Evolutionary conservation across 2,113 vertebrate genomes (phyloP).

Genomic region (Otolemur garnettii): DNA sequence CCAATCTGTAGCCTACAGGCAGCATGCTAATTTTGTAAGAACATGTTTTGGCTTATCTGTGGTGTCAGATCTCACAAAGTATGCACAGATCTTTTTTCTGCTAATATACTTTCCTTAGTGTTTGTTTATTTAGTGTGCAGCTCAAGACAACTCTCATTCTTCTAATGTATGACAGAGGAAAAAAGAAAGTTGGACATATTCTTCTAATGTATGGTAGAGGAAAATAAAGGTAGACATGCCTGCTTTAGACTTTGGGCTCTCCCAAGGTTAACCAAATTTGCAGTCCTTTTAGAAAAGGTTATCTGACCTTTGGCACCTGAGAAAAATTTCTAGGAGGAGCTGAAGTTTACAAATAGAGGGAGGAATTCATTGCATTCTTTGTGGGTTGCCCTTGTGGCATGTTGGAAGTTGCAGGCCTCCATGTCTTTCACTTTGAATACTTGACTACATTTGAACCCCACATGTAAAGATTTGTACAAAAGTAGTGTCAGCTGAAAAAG

Average conservation of each 20-base stretch:
- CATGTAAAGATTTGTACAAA: background rate
- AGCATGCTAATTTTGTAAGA: too few species aligned
- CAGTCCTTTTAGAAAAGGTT: constrained; percentile 27
- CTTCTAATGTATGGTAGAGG: too few species aligned
- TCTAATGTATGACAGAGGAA: too few species aligned
- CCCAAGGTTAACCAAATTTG: constrained; percentile 1
- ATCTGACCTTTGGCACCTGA: background rate
- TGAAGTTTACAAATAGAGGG: background rate
- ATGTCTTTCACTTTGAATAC: background rate
- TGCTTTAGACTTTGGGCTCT: background rate
- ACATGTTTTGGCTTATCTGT: too few species aligned
- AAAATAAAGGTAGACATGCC: too few species aligned
- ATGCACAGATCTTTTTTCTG: too few species aligned
- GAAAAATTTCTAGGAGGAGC: background rate
- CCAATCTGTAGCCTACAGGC: too few species aligned
- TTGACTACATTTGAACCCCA: constrained; percentile 40
- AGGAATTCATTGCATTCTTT: background rate
- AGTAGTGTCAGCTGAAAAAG: constrained; percentile 13
- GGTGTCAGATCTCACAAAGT: too few species aligned
- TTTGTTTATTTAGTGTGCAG: too few species aligned
- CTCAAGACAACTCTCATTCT: too few species aligned
- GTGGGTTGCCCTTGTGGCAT: background rate
- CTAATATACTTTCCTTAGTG: too few species aligned
- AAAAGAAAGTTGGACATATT: too few species aligned
- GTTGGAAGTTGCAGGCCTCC: background rate